A percentile compares a stretch with the other conserved stretches of the same genome.
Conservation (phyloP, 2,888 invertebrate genomes). For the Nasonovia ribisnigri region DNA sequence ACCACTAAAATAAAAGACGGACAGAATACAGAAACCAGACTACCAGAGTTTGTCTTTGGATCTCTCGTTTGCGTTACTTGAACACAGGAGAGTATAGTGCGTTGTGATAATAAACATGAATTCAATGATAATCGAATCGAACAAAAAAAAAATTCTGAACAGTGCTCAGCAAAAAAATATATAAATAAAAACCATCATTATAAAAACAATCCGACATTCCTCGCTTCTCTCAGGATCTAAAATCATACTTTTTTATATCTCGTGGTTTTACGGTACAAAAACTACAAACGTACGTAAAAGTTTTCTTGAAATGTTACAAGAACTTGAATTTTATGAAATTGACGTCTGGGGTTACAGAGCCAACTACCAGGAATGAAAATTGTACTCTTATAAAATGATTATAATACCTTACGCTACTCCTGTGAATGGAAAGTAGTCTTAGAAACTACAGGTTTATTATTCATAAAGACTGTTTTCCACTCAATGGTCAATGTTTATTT, state of each 20-base stretch:
- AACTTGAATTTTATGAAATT: not conserved
- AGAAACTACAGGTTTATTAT: conserved; percentile 46
- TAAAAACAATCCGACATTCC: not conserved
- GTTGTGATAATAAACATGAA: not conserved
- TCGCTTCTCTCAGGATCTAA: not conserved
- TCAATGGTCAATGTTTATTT: conserved; percentile 42
- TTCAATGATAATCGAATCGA: not conserved
- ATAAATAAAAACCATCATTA: not conserved
- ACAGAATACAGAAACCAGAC: not conserved
- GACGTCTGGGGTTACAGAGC: not conserved
- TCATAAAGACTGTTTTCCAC: conserved; percentile 41
- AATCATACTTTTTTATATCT: not conserved
- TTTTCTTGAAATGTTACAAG: not conserved
- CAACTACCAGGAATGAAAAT: not conserved
- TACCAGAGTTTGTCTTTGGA: not conserved
- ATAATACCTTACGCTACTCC: not conserved
- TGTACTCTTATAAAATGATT: not conserved
- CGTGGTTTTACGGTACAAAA: not conserved
- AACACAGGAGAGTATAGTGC: not conserved
- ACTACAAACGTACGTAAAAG: not conserved
- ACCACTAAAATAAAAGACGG: not conserved
- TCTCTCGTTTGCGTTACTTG: not conserved
- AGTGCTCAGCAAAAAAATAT: not conserved
- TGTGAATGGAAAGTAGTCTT: conserved; percentile 3
- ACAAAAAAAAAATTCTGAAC: not conserved